These are phyloP conservation scores for Metacarcinus magister DNA, from an alignment of 2,888 invertebrate species.

Conservation along the genomic window DNA sequence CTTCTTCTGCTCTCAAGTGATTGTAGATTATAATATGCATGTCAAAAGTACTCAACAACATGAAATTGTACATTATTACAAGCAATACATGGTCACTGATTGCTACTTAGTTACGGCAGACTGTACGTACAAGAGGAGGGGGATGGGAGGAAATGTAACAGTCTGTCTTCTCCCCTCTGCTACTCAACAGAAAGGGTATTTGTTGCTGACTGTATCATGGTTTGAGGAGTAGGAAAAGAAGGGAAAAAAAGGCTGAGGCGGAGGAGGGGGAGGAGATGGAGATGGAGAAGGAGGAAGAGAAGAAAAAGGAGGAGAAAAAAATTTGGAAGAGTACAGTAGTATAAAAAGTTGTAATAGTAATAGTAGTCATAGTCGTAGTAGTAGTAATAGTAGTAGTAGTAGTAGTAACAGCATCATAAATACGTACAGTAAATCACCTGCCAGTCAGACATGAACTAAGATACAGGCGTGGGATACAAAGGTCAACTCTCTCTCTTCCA, in stretches of 20 bases:
- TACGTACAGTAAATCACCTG: not conserved
- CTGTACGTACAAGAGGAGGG: not conserved
- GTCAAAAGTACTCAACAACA: slow-evolving; percentile 80
- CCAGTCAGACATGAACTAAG: slow-evolving; percentile 66
- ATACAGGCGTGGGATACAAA: slow-evolving; percentile 69
- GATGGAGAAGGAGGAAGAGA: not conserved
- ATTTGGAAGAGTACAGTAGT: not conserved
- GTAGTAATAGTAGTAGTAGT: not conserved
- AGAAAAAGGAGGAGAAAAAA: not conserved
- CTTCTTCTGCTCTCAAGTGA: slow-evolving; percentile 56
- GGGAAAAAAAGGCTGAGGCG: not conserved
- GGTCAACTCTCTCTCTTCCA: slow-evolving; percentile 7
- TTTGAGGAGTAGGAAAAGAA: not conserved
- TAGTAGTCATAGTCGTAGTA: not conserved
- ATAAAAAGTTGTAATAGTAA: not conserved
- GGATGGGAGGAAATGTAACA: not conserved
- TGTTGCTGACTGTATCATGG: not conserved
- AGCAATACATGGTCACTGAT: slow-evolving; percentile 77
- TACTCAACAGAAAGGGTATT: not conserved
- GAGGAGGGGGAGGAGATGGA: not conserved
- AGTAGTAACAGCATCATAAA: not conserved
- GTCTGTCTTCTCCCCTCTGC: not conserved
- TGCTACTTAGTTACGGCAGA: slow-evolving; percentile 72
- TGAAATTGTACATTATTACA: slow-evolving; percentile 78
- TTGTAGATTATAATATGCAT: slow-evolving; percentile 66